Evolutionary conservation across 2,113 vertebrate genomes (phyloP).

Genomic region (Andinoacara biseriatus): DNA sequence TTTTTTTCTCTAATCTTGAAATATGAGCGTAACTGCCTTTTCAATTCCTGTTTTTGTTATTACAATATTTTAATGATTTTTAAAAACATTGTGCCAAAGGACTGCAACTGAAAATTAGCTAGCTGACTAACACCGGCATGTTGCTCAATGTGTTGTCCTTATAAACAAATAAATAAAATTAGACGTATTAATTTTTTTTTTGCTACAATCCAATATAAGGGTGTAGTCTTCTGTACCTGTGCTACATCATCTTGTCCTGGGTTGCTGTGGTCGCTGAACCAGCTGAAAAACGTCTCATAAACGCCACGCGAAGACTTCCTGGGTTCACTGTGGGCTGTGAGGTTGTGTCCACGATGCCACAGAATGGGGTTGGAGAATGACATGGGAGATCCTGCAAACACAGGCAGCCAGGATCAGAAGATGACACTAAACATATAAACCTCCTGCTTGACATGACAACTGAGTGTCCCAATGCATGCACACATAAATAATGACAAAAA

Average conservation of each 20-base stretch:
- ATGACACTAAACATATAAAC: neutral
- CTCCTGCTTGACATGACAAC: neutral
- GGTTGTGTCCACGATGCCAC: slow-evolving; percentile 82
- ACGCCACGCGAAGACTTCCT: slow-evolving; percentile 74
- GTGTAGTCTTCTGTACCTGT: slow-evolving; percentile 65
- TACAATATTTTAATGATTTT: neutral
- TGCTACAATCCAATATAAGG: neutral
- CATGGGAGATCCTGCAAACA: slow-evolving; percentile 73
- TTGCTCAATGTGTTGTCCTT: neutral
- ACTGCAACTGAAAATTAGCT: neutral
- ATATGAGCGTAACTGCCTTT: neutral
- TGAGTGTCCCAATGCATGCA: neutral
- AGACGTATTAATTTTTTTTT: neutral
- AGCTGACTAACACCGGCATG: neutral
- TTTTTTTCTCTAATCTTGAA: neutral
- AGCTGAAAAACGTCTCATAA: slow-evolving; percentile 84
- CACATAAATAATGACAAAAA: neutral
- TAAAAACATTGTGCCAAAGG: neutral
- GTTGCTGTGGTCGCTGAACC: slow-evolving; percentile 84
- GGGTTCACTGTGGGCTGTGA: slow-evolving; percentile 77
- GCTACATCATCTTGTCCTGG: slow-evolving; percentile 82
- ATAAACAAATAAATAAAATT: neutral
- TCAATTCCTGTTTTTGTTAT: neutral
- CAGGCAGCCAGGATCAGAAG: neutral
- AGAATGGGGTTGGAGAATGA: slow-evolving; percentile 83